A percentile compares a stretch with the other conserved stretches of the same genome.
phyloP scores from a whole-genome alignment of 2,888 invertebrate species.

The Oscheius sp. region DNA sequence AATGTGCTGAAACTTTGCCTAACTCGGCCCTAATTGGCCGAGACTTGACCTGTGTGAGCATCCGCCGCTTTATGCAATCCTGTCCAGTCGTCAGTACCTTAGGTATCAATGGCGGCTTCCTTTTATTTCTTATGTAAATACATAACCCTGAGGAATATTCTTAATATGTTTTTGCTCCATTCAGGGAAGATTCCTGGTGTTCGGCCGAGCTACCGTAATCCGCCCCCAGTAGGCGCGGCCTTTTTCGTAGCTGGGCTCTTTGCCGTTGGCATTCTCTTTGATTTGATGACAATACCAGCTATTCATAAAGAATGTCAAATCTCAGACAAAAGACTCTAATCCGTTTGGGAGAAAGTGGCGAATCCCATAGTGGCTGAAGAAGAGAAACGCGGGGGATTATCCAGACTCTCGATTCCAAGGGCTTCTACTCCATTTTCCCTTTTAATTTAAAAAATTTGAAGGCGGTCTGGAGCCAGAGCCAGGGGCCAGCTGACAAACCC shows the following conservation, averaged over 20 bases:
- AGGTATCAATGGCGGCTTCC: background rate
- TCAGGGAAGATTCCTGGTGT: background rate
- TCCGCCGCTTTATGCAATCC: no score
- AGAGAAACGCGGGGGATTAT: background rate
- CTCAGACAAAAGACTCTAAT: conserved; percentile 18
- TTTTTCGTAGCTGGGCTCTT: conserved; percentile 1
- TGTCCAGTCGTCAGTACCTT: no score
- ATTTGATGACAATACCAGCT: conserved; percentile 11
- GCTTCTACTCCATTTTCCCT: background rate
- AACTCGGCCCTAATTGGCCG: no score
- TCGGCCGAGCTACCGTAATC: background rate
- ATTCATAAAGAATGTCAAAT: conserved; percentile 3
- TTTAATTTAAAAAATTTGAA: no score
- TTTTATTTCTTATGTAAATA: background rate
- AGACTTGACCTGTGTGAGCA: no score
- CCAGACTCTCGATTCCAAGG: background rate
- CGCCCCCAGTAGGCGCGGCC: background rate
- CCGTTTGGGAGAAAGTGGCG: background rate
- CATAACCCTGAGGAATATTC: no score
- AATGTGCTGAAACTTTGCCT: no score
- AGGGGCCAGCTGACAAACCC: conserved; percentile 21
- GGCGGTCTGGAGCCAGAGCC: no score
- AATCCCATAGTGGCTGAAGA: background rate
- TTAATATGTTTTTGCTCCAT: no score
- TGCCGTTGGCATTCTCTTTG: conserved; percentile 10